Evolutionary conservation across 2,888 invertebrate genomes (phyloP).

Genomic region (Phymatocera aterrima): DNA sequence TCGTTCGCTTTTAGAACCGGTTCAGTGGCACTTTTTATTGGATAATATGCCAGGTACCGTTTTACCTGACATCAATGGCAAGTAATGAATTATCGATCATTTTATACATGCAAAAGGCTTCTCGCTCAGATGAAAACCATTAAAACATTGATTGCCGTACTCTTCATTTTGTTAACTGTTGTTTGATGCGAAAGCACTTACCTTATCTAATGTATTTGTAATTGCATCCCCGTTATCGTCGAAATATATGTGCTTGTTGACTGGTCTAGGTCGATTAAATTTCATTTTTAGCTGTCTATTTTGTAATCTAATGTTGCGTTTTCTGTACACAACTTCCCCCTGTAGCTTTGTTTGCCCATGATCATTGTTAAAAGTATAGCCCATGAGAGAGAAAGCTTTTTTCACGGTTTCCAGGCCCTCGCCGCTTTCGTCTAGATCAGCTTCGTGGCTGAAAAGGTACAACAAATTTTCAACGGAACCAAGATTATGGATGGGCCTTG

Average conservation of each 20-base stretch:
- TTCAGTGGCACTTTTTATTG: slow-evolving; percentile 57
- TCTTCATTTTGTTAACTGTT: background rate
- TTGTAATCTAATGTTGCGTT: slow-evolving; percentile 78
- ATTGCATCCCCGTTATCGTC: slow-evolving; percentile 82
- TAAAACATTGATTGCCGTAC: background rate
- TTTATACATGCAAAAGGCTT: background rate
- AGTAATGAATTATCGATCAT: background rate
- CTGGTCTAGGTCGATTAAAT: slow-evolving; percentile 73
- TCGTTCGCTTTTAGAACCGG: slow-evolving; percentile 62
- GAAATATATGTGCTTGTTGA: slow-evolving; percentile 80
- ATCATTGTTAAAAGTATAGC: slow-evolving; percentile 71
- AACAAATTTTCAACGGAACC: too few species aligned
- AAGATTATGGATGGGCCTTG: too few species aligned
- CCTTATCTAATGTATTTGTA: slow-evolving; percentile 71
- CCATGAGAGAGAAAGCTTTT: slow-evolving; percentile 82
- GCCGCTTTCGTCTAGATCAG: slow-evolving; percentile 75
- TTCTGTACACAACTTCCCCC: slow-evolving; percentile 81
- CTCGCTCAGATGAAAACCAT: background rate
- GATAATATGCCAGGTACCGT: slow-evolving; percentile 63
- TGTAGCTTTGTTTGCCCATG: slow-evolving; percentile 65
- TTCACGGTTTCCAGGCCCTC: slow-evolving; percentile 78
- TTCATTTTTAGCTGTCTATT: slow-evolving; percentile 77
- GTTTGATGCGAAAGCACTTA: slow-evolving; percentile 48
- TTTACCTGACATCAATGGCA: slow-evolving; percentile 58
- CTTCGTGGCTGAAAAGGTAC: slow-evolving; percentile 76